Conservation (phyloP, 1,140 invertebrate genomes). For the Ooceraea biroi region DNA sequence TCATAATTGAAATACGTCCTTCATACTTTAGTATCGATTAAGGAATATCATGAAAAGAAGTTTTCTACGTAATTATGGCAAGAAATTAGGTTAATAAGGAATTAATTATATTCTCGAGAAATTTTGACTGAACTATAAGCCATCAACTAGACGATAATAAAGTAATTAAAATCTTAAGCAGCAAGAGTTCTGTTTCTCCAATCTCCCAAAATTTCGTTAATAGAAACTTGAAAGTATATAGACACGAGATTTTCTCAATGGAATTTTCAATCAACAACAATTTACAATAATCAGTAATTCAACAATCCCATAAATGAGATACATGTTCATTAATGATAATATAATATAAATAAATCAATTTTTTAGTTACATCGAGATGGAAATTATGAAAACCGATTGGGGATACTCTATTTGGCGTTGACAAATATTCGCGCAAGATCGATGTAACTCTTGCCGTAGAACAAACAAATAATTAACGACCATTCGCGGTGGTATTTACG, state of each 20-base stretch:
- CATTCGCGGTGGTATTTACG: slow-evolving; percentile 17
- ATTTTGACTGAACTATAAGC: slow-evolving; percentile 12
- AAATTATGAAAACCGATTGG: not conserved
- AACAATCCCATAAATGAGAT: not conserved
- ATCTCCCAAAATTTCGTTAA: not conserved
- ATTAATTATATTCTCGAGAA: slow-evolving; percentile 19
- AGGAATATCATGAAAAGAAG: not conserved
- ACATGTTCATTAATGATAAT: not conserved
- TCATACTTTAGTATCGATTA: not conserved
- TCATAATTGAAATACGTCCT: slow-evolving; percentile 3
- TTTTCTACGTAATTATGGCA: slow-evolving; percentile 2
- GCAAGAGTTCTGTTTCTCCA: not conserved
- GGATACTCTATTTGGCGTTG: not conserved
- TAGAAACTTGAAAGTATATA: not conserved
- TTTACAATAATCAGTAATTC: not conserved
- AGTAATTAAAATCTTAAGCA: slow-evolving; percentile 31
- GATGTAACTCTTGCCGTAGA: slow-evolving; percentile 25
- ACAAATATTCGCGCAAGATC: slow-evolving; percentile 8
- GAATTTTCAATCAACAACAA: not conserved
- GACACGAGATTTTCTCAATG: not conserved
- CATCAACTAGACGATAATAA: slow-evolving; percentile 40
- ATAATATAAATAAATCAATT: not conserved
- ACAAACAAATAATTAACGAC: slow-evolving; percentile 44
- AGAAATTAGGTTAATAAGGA: not conserved
- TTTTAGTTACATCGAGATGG: not conserved